phyloP scores from a whole-genome alignment of 2,888 invertebrate genomes.

The Diogma glabrata region DNA sequence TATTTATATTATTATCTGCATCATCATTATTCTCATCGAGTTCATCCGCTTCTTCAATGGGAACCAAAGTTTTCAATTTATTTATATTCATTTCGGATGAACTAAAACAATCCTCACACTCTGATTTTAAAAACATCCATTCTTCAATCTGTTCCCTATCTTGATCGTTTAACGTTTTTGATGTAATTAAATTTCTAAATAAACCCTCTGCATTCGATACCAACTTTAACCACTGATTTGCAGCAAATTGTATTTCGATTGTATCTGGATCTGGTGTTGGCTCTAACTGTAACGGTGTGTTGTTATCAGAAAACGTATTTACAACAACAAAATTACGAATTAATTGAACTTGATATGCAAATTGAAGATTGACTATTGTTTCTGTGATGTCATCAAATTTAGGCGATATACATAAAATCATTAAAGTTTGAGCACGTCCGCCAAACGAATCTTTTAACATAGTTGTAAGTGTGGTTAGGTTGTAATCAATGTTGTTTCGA shows the following conservation, averaged over 20 bases:
- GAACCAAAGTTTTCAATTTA: constrained; percentile 29
- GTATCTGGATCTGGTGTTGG: constrained; percentile 28
- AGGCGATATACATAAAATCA: constrained; percentile 62
- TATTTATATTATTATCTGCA: constrained; percentile 38
- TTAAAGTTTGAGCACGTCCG: constrained; percentile 59
- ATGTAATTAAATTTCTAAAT: constrained; percentile 57
- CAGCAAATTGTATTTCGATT: constrained; percentile 72
- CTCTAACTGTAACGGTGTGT: constrained; percentile 36
- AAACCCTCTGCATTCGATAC: constrained; percentile 75
- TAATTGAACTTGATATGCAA: constrained; percentile 52
- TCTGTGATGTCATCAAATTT: constrained; percentile 54
- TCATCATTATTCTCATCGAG: constrained; percentile 49
- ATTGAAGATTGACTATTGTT: constrained; percentile 54
- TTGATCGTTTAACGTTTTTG: constrained; percentile 54
- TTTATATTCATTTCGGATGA: constrained; percentile 31
- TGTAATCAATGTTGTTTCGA: constrained; percentile 34
- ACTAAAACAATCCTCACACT: constrained; percentile 67
- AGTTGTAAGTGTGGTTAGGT: constrained; percentile 56
- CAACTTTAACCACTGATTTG: constrained; percentile 68
- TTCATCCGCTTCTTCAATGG: constrained; percentile 44
- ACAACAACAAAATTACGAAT: constrained; percentile 60
- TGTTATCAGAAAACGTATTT: constrained; percentile 55
- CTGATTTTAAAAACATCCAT: constrained; percentile 76
- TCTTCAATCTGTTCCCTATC: constrained; percentile 68
- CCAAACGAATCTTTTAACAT: constrained; percentile 63